phyloP scores from a whole-genome alignment of 1,140 invertebrate genomes.

The Leptopilina clavipes region DNA sequence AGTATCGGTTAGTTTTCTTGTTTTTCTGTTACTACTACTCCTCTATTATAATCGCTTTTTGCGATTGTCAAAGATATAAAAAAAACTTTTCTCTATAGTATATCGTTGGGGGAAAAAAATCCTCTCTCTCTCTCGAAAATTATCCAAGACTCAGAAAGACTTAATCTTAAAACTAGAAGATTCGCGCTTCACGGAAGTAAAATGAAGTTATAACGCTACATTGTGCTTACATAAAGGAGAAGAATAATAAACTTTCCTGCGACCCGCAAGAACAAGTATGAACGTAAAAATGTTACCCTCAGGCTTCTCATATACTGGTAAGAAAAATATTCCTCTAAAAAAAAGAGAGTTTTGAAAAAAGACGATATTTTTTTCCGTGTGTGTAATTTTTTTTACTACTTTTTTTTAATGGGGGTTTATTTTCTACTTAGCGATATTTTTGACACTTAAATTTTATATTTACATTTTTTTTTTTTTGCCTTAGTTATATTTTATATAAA shows the following conservation, averaged over 20 bases:
- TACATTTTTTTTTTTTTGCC: too few species aligned
- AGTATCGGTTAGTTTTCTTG: too few species aligned
- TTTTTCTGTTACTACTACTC: too few species aligned
- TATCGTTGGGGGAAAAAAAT: neutral
- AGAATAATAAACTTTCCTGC: conserved; percentile 24
- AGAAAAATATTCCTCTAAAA: neutral
- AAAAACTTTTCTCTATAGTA: neutral
- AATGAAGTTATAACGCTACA: conserved; percentile 22
- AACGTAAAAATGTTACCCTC: conserved; percentile 19
- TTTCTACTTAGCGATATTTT: too few species aligned
- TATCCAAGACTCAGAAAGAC: neutral
- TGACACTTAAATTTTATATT: too few species aligned
- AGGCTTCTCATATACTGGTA: neutral
- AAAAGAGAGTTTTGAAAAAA: neutral
- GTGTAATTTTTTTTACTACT: too few species aligned
- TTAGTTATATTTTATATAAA: too few species aligned
- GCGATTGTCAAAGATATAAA: conserved; percentile 35
- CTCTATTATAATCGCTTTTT: too few species aligned
- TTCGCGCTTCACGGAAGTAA: conserved; percentile 24
- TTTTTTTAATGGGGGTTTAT: too few species aligned
- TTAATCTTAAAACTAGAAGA: conserved; percentile 30
- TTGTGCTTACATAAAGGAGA: conserved; percentile 23
- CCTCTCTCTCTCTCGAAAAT: neutral
- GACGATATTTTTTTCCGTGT: too few species aligned
- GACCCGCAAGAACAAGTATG: neutral